Evolutionary conservation across 2,888 invertebrate species (phyloP), one percentile per base, ranked within the genome.

Genomic region (Thumatha senex): DNA sequence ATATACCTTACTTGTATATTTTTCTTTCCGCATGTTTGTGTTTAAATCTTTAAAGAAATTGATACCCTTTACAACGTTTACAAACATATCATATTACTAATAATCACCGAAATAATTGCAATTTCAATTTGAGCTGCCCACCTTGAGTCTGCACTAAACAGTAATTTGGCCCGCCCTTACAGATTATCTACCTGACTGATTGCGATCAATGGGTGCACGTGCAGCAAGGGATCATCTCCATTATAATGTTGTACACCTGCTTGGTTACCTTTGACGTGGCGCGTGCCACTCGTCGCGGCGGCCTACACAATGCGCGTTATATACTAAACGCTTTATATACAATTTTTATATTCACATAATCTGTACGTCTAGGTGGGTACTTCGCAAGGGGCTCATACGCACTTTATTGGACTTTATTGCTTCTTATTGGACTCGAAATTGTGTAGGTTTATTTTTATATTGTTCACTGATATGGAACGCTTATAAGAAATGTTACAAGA

Each of bases 121-220:
- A 47, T 56, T 53, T 31, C 48, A 47, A 59, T 53, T 50, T 57
- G 49, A 43, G 48, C 53, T 59, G 61, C 61, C 59, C 49, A 52
- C 61, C 70, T 70, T 71, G 74, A 70, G 70, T 67, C 39, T 62
- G 53, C 80, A 78, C 82, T 84, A 80, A 82, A 74, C 63, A 59
- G 57, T 73, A 77, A 86, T 86, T 85, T 72, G 48, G 58, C 64
- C 64, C 80, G 78, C 84, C 86, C 84, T 78, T 64, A 61, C 63
- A 80, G 86, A 88, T 91, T 86, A 89, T 84, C 80, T 82, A 90
- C 89, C 89, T 90, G 90, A 84, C 66, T 63, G 86, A 68, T 75
- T 70, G 57, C 61, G 64, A 67, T 78, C 72, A 83, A 80, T 84
- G 74, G 66, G 60, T 63, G 70, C 67, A 71, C 67, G 33, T 57